Base-by-base conservation (phyloP, 2,888 invertebrate genomes). In the Stratiomys singularior region DNA sequence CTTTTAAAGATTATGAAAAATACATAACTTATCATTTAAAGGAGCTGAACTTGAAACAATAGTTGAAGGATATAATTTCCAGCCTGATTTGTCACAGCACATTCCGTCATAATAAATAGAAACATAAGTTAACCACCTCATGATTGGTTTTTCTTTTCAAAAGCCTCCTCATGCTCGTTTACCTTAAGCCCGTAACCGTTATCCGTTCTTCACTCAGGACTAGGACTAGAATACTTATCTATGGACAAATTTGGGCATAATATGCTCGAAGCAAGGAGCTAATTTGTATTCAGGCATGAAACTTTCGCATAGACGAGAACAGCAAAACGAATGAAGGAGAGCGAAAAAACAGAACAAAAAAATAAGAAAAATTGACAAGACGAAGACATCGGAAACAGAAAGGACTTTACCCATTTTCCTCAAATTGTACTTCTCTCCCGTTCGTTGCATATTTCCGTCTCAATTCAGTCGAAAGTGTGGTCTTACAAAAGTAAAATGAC, bases 271-370 rank as follows among this genome's bases (percentile, higher is more conserved):
- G 25, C 25, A 47, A 23, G 25, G 46, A 78, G 69, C 78, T 78
- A 78, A 78, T 78, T 78, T 78, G 78, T 78, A 78, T 78, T 78
- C 78, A 78, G 56, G 44, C 63, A 23, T 69, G 46, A 46, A 69
- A 69, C 69, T 46, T 69, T 69, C 11, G 46, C 71, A 15, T 66
- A 66, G 66, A 30, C 37, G n/a, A 37, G 52, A 18, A 52, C 37
- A 56, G 28, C 27, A 23, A 72, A 72, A 13, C 47, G 27, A 64
- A 23, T n/a, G 27, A 27, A 27, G 28, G 64, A 28, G 4, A 52
- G 15, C 11, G 21, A 18, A 63, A 63, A 63, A 25, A 63, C n/a
- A n/a, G n/a, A n/a, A n/a, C n/a, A n/a, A n/a, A n/a, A n/a, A n/a
- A n/a, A n/a, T n/a, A n/a, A n/a, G n/a, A 44, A 44, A 7, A 9